A percentile compares a stretch with the other conserved stretches of the same genome.
Evolutionary conservation across 2,888 invertebrate genomes (phyloP).

Genomic region (Synanthedon vespiformis): DNA sequence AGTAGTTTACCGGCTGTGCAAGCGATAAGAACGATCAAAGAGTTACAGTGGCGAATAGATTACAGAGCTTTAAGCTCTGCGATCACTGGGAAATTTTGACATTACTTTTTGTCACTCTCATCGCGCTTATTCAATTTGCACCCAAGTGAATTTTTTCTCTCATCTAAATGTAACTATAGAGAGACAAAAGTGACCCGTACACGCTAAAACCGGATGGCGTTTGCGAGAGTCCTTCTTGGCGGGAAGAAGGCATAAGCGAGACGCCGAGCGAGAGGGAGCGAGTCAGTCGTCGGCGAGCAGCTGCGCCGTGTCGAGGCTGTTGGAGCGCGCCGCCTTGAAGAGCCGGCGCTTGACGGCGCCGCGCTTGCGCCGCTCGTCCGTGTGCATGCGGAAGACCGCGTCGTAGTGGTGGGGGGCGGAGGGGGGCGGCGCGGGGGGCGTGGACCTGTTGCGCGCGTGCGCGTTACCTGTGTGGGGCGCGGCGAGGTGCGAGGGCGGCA

Average conservation of each 20-base stretch:
- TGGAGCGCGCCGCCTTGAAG: slow-evolving; percentile 43
- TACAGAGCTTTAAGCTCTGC: too few species aligned
- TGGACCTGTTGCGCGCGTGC: slow-evolving; percentile 16
- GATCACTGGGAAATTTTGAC: too few species aligned
- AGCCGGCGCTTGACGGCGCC: slow-evolving; percentile 22
- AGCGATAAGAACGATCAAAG: too few species aligned
- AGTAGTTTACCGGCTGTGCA: too few species aligned
- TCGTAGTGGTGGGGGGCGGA: slow-evolving; percentile 45
- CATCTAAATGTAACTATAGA: too few species aligned
- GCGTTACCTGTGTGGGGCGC: slow-evolving; percentile 63
- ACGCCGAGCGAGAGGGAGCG: slow-evolving; percentile 34
- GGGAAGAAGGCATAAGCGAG: neutral
- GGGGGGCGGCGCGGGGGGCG: slow-evolving; percentile 33
- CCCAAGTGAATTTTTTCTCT: too few species aligned
- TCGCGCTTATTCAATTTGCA: too few species aligned
- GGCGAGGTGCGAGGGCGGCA: slow-evolving; percentile 52
- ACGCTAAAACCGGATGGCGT: neutral
- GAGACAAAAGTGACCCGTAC: too few species aligned
- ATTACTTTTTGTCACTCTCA: too few species aligned
- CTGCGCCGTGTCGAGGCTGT: slow-evolving; percentile 48
- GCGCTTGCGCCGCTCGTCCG: slow-evolving; percentile 24
- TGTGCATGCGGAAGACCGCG: slow-evolving; percentile 60
- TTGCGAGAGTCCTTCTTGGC: neutral
- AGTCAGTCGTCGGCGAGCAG: slow-evolving; percentile 50
- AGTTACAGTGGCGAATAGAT: too few species aligned